phyloP scores from a whole-genome alignment of 2,113 vertebrate species.

The Ammodramus savannarum region DNA sequence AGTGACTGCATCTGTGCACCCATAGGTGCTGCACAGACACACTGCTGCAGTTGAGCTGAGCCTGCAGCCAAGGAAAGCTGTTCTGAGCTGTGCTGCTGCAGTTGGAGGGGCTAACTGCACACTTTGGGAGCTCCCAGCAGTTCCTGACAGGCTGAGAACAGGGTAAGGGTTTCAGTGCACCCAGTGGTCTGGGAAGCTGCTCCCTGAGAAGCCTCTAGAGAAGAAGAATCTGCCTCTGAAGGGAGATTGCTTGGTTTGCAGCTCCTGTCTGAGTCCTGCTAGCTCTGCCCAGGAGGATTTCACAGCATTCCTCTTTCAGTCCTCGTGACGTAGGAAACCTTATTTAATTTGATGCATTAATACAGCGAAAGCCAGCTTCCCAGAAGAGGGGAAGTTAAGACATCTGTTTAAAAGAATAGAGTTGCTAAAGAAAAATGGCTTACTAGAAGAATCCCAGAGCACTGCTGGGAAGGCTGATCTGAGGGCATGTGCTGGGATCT shows the following conservation, averaged over 20 bases:
- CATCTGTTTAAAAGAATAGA: conserved; percentile 23
- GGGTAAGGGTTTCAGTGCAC: not conserved
- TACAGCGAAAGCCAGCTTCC: conserved; percentile 21
- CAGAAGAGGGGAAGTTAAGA: conserved; percentile 41
- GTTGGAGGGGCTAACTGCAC: not conserved
- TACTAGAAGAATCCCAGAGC: conserved; percentile 26
- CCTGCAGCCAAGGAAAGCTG: not conserved
- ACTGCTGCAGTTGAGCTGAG: not conserved
- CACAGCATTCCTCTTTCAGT: not conserved
- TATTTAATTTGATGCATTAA: conserved; percentile 10
- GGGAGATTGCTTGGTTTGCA: not conserved
- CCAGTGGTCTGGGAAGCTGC: not conserved
- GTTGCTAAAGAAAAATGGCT: conserved; percentile 31
- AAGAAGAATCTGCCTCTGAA: not conserved
- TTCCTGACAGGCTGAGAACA: not conserved
- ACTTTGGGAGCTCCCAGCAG: accelerated
- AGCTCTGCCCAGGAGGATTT: not conserved
- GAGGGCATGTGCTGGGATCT: not conserved
- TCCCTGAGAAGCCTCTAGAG: not conserved
- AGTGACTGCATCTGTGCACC: not conserved
- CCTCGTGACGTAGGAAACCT: not conserved
- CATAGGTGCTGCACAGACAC: not conserved
- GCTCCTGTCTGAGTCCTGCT: not conserved
- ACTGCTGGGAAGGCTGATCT: conserved; percentile 15
- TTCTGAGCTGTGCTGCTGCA: not conserved